Conservation (phyloP, 2,888 invertebrate genomes). For the Sabatieria punctata region DNA sequence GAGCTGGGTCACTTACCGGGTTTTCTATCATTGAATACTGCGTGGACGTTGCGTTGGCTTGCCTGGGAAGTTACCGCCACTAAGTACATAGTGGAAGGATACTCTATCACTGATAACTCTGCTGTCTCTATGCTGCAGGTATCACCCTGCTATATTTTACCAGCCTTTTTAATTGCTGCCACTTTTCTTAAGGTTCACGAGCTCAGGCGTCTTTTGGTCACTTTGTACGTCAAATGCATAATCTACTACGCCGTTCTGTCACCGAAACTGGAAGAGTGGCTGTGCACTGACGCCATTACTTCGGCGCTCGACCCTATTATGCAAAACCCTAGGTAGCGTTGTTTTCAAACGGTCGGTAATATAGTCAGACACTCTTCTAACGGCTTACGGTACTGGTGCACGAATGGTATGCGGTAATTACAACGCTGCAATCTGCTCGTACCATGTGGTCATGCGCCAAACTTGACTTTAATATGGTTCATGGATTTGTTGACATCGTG, state of each 20-base stretch:
- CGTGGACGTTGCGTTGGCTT: constrained; percentile 87
- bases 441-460: no score
- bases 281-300: constrained; percentile 34
- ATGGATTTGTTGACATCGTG: no score
- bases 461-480: no score
- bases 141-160: not conserved
- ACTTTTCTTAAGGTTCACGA: constrained; percentile 54
- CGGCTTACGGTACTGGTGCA: no score
- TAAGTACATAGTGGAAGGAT: constrained; percentile 95
- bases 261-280: constrained; percentile 70
- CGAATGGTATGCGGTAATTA: no score
- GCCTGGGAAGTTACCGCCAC: constrained; percentile 88
- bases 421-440: no score
- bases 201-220: constrained; percentile 83
- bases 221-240: constrained; percentile 95
- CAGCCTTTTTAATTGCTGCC: not conserved
- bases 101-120: constrained; percentile 92
- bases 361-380: no score
- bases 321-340: no score
- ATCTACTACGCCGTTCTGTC: constrained; percentile 85
- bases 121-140: constrained; percentile 82
- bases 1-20: constrained; percentile 62
- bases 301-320: constrained; percentile 17
- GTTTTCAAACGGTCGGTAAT: no score
- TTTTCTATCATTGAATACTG: constrained; percentile 82